Conservation (phyloP, 2,888 invertebrate genomes). For the Limenitis arthemis region DNA sequence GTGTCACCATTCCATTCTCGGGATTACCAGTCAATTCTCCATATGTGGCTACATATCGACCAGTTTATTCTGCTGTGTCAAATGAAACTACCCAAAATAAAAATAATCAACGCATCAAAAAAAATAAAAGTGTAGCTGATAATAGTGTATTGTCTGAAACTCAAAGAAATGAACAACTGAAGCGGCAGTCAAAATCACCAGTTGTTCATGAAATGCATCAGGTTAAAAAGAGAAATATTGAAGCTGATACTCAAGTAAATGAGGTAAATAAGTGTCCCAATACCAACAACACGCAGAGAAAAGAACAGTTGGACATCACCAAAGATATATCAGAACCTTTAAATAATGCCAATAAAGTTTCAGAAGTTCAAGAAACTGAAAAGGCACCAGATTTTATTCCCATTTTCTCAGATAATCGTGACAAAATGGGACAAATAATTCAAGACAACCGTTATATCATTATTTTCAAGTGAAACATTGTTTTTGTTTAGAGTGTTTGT, state of each 20-base stretch:
- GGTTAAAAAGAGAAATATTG: conserved; percentile 43
- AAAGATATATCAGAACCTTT: conserved; percentile 15
- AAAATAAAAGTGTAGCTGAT: conserved; percentile 26
- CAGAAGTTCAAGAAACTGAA: conserved; percentile 24
- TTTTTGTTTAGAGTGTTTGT: conserved; percentile 41
- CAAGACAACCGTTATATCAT: conserved; percentile 52
- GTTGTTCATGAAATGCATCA: conserved; percentile 41
- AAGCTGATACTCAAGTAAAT: conserved; percentile 21
- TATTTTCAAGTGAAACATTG: conserved; percentile 46
- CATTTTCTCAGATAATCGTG: conserved; percentile 43
- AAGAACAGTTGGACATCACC: conserved; percentile 16
- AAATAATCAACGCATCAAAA: conserved; percentile 13
- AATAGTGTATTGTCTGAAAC: conserved; percentile 15
- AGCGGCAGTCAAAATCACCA: conserved; percentile 58
- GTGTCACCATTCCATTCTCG: conserved; percentile 49
- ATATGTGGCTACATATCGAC: conserved; percentile 47
- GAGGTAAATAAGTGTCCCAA: conserved; percentile 28
- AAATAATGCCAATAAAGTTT: conserved; percentile 24
- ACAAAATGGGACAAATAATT: conserved; percentile 54
- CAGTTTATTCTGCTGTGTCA: conserved; percentile 23
- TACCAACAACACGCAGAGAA: conserved; percentile 26
- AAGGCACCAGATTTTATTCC: conserved; percentile 46
- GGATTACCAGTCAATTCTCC: conserved; percentile 54
- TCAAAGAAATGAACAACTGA: conserved; percentile 31
- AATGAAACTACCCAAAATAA: conserved; percentile 16